Evolutionary conservation across 1,140 invertebrate genomes (phyloP).

Genomic region (Drosophila kohkoa): DNA sequence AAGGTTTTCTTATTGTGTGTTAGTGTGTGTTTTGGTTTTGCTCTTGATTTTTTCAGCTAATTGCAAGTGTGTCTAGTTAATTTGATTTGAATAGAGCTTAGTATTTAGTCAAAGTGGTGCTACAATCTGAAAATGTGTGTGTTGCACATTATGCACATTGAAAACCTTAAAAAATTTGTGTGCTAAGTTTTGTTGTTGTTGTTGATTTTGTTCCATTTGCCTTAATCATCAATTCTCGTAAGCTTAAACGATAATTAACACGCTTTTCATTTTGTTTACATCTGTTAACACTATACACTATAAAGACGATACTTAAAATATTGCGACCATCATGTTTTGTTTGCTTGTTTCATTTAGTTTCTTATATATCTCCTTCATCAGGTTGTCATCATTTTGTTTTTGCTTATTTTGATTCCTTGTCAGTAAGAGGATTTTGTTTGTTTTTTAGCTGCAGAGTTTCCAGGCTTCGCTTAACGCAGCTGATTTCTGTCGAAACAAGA

Average conservation of each 20-base stretch:
- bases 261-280: constrained; percentile 54
- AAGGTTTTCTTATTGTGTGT: constrained; percentile 43
- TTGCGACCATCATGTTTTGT: constrained; percentile 78
- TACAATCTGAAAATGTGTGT: constrained; percentile 40
- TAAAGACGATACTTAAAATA: constrained; percentile 78
- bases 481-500: constrained; percentile 65
- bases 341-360: constrained; percentile 63
- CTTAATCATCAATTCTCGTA: constrained; percentile 67
- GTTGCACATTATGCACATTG: constrained; percentile 51
- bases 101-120: constrained; percentile 51
- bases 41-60: constrained; percentile 54
- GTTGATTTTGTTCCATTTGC: constrained; percentile 61
- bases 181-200: constrained; percentile 52
- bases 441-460: constrained; percentile 36
- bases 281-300: constrained; percentile 80
- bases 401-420: constrained; percentile 17
- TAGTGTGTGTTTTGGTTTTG: constrained; percentile 65
- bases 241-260: constrained; percentile 74
- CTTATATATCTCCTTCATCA: constrained; percentile 6
- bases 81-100: constrained; percentile 62
- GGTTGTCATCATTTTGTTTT: constrained; percentile 11
- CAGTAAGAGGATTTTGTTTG: constrained; percentile 10
- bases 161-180: constrained; percentile 76
- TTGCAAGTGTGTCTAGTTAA: constrained; percentile 57
- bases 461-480: constrained; percentile 66